Evolutionary conservation across 2,888 invertebrate species (phyloP), one percentile per base, ranked within the genome.

Genomic region (Aphrophora alni): DNA sequence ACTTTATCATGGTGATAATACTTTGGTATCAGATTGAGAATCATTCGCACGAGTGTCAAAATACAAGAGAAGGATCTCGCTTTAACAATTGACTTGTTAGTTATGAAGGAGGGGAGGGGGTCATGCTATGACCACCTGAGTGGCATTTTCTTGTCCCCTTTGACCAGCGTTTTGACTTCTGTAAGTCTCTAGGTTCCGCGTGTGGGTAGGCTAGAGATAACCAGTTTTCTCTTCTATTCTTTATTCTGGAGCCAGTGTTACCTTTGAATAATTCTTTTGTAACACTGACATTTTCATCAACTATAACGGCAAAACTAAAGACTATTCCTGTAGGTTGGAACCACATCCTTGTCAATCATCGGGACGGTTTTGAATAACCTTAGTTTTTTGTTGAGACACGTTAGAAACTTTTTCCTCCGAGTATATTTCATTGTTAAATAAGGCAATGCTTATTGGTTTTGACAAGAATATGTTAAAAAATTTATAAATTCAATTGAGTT

Each of bases 131-230:
- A 59, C 59, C 59, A 21, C 59, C 59, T 59, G 59, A 59, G 59
- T 59, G 59, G 21, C 59, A 59, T 59, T 59, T 59, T 59, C 59
- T 59, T 59, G 59, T 59, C 59, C 59, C 59, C 59, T 44, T 44
- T 44, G 44, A 44, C 44, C 44, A 44, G 44, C 44, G 44, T 21
- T 59, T 59, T 59, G 59, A 59, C 59, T 59, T 59, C 59, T 59
- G 44, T 44, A 44, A 2, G 1, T 17, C 14, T 17, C 44, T 59
- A 59, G 21, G n/a, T 59, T 59, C 59, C 59, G 59, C 59, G 59
- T 59, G 59, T 59, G 59, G 59, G 59, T 59, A 59, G 59, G 33
- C 44, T 14, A 59, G 59, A 59, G 59, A 59, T 59, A 59, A 59
- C 59, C 59, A 59, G 59, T 59, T 59, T 10, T 33, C n/a, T n/a